Evolutionary conservation across 2,888 invertebrate species (phyloP).

Genomic region (Chrysodeixis includens): DNA sequence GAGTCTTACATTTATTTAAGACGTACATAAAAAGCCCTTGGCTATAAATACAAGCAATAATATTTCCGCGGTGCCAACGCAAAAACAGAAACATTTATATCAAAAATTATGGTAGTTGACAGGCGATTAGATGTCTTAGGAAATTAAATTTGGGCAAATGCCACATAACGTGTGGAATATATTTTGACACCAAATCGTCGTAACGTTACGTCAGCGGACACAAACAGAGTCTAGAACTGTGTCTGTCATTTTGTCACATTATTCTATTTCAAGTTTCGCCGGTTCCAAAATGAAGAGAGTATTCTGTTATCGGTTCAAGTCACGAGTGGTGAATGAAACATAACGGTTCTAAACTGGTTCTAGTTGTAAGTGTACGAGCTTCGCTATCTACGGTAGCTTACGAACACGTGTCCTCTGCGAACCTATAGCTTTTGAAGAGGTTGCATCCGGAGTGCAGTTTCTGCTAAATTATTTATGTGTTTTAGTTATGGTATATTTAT

Average conservation of each 20-base stretch:
- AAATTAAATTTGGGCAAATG: slow-evolving; percentile 59
- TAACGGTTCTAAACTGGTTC: slow-evolving; percentile 38
- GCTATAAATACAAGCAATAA: slow-evolving; percentile 42
- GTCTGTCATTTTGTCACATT: slow-evolving; percentile 47
- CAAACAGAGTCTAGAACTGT: slow-evolving; percentile 45
- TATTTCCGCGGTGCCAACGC: slow-evolving; percentile 58
- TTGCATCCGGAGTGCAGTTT: slow-evolving; percentile 67
- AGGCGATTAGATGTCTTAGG: slow-evolving; percentile 55
- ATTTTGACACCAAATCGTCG: slow-evolving; percentile 56
- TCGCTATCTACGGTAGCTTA: slow-evolving; percentile 31
- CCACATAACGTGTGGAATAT: slow-evolving; percentile 52
- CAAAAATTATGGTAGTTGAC: slow-evolving; percentile 42
- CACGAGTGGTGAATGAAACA: slow-evolving; percentile 42
- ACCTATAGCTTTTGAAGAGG: slow-evolving; percentile 52
- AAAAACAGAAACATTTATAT: slow-evolving; percentile 52
- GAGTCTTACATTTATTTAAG: slow-evolving; percentile 14
- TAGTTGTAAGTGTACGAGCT: slow-evolving; percentile 26
- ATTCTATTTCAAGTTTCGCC: slow-evolving; percentile 35
- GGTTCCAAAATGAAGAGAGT: slow-evolving; percentile 22
- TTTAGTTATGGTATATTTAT: slow-evolving; percentile 75
- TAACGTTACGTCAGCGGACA: slow-evolving; percentile 55
- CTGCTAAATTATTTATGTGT: slow-evolving; percentile 68
- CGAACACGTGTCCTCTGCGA: slow-evolving; percentile 48
- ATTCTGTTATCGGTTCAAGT: slow-evolving; percentile 35
- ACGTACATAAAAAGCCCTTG: slow-evolving; percentile 25